These are phyloP conservation scores for Branchellion lobata DNA, from an alignment of 2,888 invertebrate species.

Conservation along the genomic window DNA sequence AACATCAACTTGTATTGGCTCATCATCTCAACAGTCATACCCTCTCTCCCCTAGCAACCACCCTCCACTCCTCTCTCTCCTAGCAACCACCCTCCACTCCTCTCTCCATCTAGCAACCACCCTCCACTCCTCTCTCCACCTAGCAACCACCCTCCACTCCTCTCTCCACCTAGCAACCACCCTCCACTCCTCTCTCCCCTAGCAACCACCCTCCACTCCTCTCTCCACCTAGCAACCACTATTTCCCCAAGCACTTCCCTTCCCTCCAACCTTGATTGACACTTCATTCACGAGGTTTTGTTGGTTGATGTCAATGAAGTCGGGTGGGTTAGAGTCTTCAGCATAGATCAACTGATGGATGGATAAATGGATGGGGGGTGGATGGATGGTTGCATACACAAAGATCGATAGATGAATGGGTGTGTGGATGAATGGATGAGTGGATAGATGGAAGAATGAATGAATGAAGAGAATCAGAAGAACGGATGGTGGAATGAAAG, in stretches of 20 bases:
- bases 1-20: too few relatives aligned
- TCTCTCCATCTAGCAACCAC: too few relatives aligned
- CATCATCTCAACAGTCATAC: too few relatives aligned
- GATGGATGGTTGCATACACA: too few relatives aligned
- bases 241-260: neutral
- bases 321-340: conserved; percentile 56
- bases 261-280: conserved; percentile 71
- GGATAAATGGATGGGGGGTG: too few relatives aligned
- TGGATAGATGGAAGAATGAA: too few relatives aligned
- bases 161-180: neutral
- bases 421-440: too few relatives aligned
- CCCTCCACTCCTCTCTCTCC: too few relatives aligned
- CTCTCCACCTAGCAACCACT: neutral
- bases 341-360: conserved; percentile 20
- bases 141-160: neutral
- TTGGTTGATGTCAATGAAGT: conserved; percentile 78
- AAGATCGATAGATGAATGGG: neutral
- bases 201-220: neutral
- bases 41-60: too few relatives aligned
- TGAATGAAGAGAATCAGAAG: neutral
- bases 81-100: neutral
- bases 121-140: neutral
- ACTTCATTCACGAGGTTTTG: conserved; percentile 89
- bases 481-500: neutral
- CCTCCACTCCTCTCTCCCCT: neutral